Evolutionary conservation across 2,797 vertebrate species (phyloP).

Genomic region (Chelmon rostratus): DNA sequence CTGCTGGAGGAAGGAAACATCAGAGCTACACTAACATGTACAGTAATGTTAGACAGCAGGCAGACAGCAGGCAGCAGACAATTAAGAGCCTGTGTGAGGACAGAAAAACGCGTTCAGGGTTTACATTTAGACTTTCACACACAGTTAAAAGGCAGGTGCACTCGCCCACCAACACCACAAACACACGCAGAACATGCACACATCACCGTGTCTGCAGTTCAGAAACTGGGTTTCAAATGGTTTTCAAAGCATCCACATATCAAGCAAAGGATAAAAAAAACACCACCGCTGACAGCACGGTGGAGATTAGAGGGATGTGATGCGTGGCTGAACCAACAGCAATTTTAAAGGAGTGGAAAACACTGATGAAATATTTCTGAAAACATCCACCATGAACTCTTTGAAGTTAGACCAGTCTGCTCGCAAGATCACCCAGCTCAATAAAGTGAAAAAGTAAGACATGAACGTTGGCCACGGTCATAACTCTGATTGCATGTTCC

Average conservation of each 20-base stretch:
- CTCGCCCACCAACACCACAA: background rate
- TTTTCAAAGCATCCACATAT: conserved; percentile 29
- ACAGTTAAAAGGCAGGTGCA: background rate
- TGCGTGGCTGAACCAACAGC: conserved; percentile 17
- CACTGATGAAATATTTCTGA: conserved; percentile 42
- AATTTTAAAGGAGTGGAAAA: conserved; percentile 34
- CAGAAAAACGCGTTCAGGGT: background rate
- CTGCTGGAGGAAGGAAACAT: conserved; percentile 21
- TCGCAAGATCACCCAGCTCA: conserved; percentile 19
- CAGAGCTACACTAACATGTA: background rate
- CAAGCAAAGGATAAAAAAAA: conserved; percentile 8
- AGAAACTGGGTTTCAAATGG: conserved; percentile 1
- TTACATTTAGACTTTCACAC: background rate
- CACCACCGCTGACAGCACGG: conserved; percentile 3
- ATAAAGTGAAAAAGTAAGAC: conserved; percentile 19
- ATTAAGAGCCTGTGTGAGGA: background rate
- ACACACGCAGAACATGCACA: background rate
- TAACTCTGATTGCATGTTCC: background rate
- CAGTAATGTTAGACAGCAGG: background rate
- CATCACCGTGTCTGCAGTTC: background rate
- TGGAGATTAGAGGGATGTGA: conserved; percentile 33
- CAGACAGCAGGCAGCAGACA: too few relatives aligned
- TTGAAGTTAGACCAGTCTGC: conserved; percentile 45
- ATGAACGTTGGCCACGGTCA: conserved; percentile 20
- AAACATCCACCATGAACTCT: conserved; percentile 47